Evolutionary conservation across 1,140 invertebrate genomes (phyloP).

Genomic region (Samia ricini): DNA sequence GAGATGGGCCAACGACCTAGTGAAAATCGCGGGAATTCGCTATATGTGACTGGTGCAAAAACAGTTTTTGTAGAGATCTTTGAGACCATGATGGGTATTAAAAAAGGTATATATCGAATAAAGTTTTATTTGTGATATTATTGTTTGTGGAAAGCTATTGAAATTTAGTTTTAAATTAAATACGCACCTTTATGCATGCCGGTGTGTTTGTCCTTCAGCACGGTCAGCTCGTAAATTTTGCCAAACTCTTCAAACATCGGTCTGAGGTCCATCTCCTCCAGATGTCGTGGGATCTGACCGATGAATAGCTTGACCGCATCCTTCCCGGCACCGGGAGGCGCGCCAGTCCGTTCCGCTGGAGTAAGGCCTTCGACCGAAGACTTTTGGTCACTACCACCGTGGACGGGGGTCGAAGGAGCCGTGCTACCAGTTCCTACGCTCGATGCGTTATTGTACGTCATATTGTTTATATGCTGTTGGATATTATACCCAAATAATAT

Average conservation of each 20-base stretch:
- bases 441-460: slow-evolving; percentile 16
- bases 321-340: slow-evolving; percentile 67
- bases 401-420: slow-evolving; percentile 59
- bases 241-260: slow-evolving; percentile 96
- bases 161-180: too few species aligned
- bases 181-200: slow-evolving; percentile 94
- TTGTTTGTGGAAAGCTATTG: too few species aligned
- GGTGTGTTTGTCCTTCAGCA: slow-evolving; percentile 95
- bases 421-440: slow-evolving; percentile 24
- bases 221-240: slow-evolving; percentile 95
- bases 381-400: slow-evolving; percentile 23
- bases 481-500: slow-evolving; percentile 53
- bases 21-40: too few species aligned
- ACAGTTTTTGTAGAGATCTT: too few species aligned
- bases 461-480: slow-evolving; percentile 23
- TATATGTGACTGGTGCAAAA: too few species aligned
- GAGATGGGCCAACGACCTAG: too few species aligned
- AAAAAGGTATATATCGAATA: too few species aligned
- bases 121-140: too few species aligned
- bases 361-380: slow-evolving; percentile 28
- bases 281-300: slow-evolving; percentile 94
- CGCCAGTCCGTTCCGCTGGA: slow-evolving; percentile 62
- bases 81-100: too few species aligned
- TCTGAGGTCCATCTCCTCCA: slow-evolving; percentile 92
- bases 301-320: slow-evolving; percentile 92